phyloP scores from a whole-genome alignment of 2,797 vertebrate genomes.

The Molossus molossus region DNA sequence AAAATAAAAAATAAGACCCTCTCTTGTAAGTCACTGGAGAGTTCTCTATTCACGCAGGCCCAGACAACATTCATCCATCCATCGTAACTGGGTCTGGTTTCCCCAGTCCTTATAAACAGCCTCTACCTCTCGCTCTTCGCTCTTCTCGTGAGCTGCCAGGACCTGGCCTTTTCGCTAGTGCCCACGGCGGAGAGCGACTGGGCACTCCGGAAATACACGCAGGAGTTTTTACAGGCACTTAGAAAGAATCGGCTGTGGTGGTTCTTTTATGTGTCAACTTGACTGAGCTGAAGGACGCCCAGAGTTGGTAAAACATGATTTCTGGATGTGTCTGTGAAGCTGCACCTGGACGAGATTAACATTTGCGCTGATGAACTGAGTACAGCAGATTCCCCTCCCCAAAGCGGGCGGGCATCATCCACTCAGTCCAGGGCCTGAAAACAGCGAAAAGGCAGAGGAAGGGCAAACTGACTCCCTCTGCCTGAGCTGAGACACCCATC shows the following conservation, averaged over 20 bases:
- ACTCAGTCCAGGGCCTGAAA: background rate
- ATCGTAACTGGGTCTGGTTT: background rate
- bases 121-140: background rate
- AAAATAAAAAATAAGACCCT: background rate
- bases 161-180: background rate
- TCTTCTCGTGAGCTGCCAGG: background rate
- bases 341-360: background rate
- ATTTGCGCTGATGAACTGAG: background rate
- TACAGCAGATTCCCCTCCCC: background rate
- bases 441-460: background rate
- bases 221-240: background rate
- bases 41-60: background rate
- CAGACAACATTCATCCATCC: background rate
- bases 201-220: background rate
- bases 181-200: background rate
- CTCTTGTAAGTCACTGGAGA: background rate
- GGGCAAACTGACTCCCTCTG: background rate
- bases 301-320: background rate
- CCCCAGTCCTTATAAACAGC: background rate
- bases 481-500: background rate
- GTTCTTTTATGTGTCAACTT: constrained; percentile 17
- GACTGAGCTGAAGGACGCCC: background rate
- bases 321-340: background rate
- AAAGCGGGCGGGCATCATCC: background rate
- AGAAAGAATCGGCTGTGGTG: background rate